phyloP scores from a whole-genome alignment of 2,888 invertebrate species.

The Epicampocera succincta region DNA sequence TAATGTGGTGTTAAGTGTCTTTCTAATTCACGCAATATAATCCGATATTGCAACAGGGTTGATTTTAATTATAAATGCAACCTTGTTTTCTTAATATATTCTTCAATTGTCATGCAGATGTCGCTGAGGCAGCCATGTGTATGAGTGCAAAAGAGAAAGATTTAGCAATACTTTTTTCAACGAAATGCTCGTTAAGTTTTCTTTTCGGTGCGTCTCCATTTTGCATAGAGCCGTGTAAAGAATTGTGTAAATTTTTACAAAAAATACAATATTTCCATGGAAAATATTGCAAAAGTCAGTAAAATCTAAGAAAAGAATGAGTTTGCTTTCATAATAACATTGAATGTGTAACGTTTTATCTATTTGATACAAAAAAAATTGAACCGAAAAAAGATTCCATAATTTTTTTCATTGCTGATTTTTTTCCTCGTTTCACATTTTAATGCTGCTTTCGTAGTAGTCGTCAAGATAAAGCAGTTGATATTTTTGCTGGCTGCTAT shows the following conservation, averaged over 20 bases:
- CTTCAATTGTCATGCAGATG: conserved; percentile 17
- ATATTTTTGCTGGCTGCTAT: conserved; percentile 34
- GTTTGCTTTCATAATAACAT: conserved; percentile 49
- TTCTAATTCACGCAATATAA: too few species aligned
- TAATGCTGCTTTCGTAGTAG: conserved; percentile 59
- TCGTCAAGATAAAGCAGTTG: conserved; percentile 67
- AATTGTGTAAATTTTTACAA: conserved; percentile 59
- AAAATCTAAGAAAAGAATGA: conserved; percentile 44
- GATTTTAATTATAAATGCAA: not conserved
- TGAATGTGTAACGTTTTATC: conserved; percentile 50
- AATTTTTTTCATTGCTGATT: conserved; percentile 60
- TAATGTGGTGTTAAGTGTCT: too few species aligned
- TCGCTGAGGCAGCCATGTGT: not conserved
- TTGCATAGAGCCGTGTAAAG: conserved; percentile 74
- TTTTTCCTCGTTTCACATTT: conserved; percentile 56
- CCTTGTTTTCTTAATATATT: not conserved
- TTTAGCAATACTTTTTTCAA: conserved; percentile 58
- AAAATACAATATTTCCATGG: conserved; percentile 55
- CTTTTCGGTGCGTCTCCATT: conserved; percentile 75
- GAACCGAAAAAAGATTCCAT: conserved; percentile 44
- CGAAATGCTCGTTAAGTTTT: conserved; percentile 69
- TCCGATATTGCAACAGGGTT: not conserved
- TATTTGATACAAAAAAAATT: conserved; percentile 44
- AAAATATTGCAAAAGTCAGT: conserved; percentile 56
- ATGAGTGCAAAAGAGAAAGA: conserved; percentile 37